A percentile compares a stretch with the other conserved stretches of the same genome.
Conservation (phyloP, 92 coral and sea anemone genomes). For the Epizoanthus fatuus region DNA sequence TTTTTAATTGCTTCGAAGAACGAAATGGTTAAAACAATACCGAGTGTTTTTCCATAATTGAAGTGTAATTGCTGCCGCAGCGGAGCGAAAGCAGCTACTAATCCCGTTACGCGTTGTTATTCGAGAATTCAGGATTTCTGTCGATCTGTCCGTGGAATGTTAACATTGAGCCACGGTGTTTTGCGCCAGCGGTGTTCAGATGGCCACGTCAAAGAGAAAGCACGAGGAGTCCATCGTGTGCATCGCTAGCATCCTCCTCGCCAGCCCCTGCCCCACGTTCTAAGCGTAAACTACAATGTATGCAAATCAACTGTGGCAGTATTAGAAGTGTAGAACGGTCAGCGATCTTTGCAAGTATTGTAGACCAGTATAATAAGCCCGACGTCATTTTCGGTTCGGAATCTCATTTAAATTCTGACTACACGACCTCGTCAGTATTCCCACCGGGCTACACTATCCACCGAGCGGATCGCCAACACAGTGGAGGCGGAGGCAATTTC, state of each 20-base stretch:
- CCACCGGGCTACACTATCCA: conserved; percentile 26
- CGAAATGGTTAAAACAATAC: too few species aligned
- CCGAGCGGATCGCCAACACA: not conserved
- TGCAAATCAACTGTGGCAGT: conserved; percentile 35
- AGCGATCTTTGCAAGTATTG: conserved; percentile 15
- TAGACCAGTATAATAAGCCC: conserved; percentile 13
- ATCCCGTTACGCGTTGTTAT: too few species aligned
- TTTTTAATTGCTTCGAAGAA: too few species aligned
- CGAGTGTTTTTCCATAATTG: too few species aligned
- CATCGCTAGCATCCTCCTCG: conserved; percentile 17
- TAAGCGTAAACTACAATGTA: conserved; percentile 21
- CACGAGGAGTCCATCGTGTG: too few species aligned
- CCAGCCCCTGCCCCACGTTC: conserved; percentile 9
- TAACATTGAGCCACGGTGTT: too few species aligned
- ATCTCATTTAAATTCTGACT: conserved; percentile 16
- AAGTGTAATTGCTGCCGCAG: too few species aligned
- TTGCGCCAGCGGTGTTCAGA: too few species aligned
- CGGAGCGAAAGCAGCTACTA: too few species aligned
- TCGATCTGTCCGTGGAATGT: too few species aligned
- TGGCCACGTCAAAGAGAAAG: too few species aligned
- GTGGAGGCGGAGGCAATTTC: not conserved
- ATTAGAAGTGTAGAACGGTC: conserved; percentile 20
- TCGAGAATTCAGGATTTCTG: too few species aligned
- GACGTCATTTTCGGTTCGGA: conserved; percentile 23
- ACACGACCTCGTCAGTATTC: conserved; percentile 12